Evolutionary conservation across 1,140 invertebrate species (phyloP), one percentile per base, ranked within the genome.

Genomic region (Drosophila novamexicana): DNA sequence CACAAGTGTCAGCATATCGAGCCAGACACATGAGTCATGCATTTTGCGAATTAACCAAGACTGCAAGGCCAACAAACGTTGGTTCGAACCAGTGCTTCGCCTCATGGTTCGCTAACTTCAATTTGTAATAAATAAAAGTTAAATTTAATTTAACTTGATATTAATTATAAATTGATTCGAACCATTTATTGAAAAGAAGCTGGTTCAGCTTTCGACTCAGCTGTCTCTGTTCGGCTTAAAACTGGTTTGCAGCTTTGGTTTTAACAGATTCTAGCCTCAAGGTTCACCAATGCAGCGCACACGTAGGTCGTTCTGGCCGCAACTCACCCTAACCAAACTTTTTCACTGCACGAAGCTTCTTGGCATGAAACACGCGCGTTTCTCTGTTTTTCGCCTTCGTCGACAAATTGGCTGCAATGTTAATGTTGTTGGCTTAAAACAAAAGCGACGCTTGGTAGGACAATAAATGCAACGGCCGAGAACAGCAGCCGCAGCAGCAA

Each of bases 381-480:
- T 71, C 59, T 71, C 53, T 75, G 53, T 70, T 69, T 77, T 70
- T 62, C 77, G 74, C 77, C 65, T 81, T 82, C 44, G 37, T 64
- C 81, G 78, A 85, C 81, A 85, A 85, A 85, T 84, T 81, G 78
- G 71, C 72, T 63, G 75, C 69, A 71, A 81, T 77, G 77, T 75
- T 81, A 80, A 78, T 82, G 75, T 67, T 63, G 79, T 67, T 88
- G 85, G 67, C 42, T 50, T 88, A 80, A 88, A 88, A 88, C 84
- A 88, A 88, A 89, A 73, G 84, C 73, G 63, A 83, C 73, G 79
- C 76, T 77, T 83, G 79, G 65, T 57, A 74, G 79, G 74, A 80
- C 72, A 88, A 74, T 81, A 85, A 65, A 65, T 68, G 59, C 65
- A 75, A 63, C 49, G 54, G 70, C 49, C 54, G 18, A 67, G 64